Conservation (phyloP, 2,888 invertebrate species). For the Dicyrtomina minuta region DNA sequence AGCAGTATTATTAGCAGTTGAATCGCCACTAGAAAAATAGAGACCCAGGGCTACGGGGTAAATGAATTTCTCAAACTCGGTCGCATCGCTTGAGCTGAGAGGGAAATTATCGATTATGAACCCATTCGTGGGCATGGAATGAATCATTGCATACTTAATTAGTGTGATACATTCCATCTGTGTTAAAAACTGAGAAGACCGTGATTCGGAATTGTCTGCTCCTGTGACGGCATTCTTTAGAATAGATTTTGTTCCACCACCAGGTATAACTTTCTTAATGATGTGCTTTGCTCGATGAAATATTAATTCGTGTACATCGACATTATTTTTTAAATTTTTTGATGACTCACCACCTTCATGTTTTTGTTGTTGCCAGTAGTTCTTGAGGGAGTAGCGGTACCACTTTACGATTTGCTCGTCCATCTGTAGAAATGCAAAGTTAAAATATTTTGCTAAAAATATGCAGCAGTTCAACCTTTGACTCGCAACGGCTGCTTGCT, state of each 20-base stretch:
- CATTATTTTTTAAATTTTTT: no score
- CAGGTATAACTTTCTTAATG: neutral
- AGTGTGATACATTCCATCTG: neutral
- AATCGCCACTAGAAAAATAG: neutral
- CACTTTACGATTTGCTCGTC: conserved; percentile 6
- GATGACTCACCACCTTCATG: neutral
- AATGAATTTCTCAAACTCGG: neutral
- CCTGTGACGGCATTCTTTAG: no score
- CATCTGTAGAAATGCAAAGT: conserved; percentile 4
- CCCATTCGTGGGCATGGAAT: conserved; percentile 1
- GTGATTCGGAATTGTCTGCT: no score
- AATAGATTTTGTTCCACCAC: no score
- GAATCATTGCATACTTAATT: conserved; percentile 9
- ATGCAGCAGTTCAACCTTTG: neutral
- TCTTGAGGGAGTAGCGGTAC: neutral
- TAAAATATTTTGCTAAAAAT: conserved; percentile 3
- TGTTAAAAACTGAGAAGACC: neutral
- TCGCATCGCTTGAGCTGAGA: neutral
- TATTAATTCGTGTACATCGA: neutral
- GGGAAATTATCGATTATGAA: conserved; percentile 16
- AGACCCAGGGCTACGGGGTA: neutral
- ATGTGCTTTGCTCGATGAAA: conserved; percentile 10
- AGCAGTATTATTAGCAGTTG: neutral
- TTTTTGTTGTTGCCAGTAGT: neutral
- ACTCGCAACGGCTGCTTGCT: neutral